These are phyloP conservation scores for Embiotoca jacksoni DNA, from an alignment of 2,113 vertebrate genomes.

Conservation along the genomic window DNA sequence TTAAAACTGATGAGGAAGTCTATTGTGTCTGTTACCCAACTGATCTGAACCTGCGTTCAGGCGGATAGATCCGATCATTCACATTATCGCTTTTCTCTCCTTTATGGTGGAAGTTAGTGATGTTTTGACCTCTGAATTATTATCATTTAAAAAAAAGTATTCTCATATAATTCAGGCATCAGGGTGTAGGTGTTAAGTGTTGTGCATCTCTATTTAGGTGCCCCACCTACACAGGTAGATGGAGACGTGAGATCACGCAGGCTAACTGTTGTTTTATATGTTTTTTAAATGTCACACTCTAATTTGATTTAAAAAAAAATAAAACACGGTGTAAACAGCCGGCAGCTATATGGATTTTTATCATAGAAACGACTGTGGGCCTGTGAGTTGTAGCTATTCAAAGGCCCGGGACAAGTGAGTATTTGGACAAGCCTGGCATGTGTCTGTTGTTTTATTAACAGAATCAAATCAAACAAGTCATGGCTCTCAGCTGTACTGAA, in stretches of 20 bases:
- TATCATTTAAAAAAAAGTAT: background rate
- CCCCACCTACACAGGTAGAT: slow-evolving; percentile 68
- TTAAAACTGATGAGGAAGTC: slow-evolving; percentile 71
- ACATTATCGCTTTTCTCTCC: background rate
- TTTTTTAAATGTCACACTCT: background rate
- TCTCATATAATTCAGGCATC: background rate
- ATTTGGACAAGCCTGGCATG: slow-evolving; percentile 5
- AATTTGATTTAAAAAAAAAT: background rate
- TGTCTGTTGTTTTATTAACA: slow-evolving; percentile 10
- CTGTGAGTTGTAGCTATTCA: slow-evolving; percentile 4
- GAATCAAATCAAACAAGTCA: background rate
- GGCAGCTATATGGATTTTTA: background rate
- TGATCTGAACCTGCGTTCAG: slow-evolving; percentile 38
- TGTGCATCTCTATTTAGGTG: slow-evolving; percentile 32
- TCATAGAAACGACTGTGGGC: background rate
- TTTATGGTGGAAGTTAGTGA: background rate
- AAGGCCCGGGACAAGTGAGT: slow-evolving; percentile 8
- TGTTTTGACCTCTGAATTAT: background rate
- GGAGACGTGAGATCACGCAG: background rate
- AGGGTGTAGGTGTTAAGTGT: slow-evolving; percentile 6
- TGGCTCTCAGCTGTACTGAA: background rate
- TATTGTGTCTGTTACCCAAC: slow-evolving; percentile 69
- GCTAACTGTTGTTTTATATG: background rate
- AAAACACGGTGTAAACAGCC: background rate
- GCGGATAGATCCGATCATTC: slow-evolving; percentile 9